These are phyloP conservation scores for Amblyopsis hoosieri DNA, from an alignment of 2,797 vertebrate genomes.

Conservation along the genomic window DNA sequence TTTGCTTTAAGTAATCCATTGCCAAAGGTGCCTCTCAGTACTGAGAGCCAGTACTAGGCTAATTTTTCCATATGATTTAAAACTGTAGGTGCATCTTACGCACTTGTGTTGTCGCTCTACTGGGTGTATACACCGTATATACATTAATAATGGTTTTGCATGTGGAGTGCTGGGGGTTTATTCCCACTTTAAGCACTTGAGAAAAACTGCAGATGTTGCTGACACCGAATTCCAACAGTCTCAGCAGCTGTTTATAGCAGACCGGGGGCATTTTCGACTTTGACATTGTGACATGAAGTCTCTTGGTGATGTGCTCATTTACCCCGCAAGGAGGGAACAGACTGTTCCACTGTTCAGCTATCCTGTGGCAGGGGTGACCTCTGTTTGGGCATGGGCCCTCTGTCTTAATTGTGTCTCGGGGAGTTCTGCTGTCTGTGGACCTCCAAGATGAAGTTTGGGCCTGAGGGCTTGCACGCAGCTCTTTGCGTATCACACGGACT, in stretches of 20 bases:
- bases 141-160: conserved; percentile 6
- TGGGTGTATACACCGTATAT: background rate
- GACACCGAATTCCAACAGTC: conserved; percentile 34
- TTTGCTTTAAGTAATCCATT: too few relatives aligned
- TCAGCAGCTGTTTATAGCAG: conserved; percentile 50
- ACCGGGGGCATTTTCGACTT: conserved; percentile 57
- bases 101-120: background rate
- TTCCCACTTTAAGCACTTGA: conserved; percentile 16
- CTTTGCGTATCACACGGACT: conserved; percentile 18
- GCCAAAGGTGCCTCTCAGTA: too few relatives aligned
- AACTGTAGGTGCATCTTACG: too few relatives aligned
- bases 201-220: conserved; percentile 50
- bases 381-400: conserved; percentile 55
- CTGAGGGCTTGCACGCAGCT: conserved; percentile 30
- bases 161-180: conserved; percentile 3
- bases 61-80: too few relatives aligned
- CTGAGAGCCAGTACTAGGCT: too few relatives aligned
- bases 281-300: conserved; percentile 74
- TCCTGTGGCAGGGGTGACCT: conserved; percentile 63
- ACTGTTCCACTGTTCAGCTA: conserved; percentile 44
- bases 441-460: conserved; percentile 40
- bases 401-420: conserved; percentile 73
- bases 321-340: conserved; percentile 64
- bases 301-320: conserved; percentile 73
- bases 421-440: conserved; percentile 59